These are phyloP conservation scores for Holothuria leucospilota DNA, from an alignment of 53 echinoderm and acorn worm species.

Conservation along the genomic window DNA sequence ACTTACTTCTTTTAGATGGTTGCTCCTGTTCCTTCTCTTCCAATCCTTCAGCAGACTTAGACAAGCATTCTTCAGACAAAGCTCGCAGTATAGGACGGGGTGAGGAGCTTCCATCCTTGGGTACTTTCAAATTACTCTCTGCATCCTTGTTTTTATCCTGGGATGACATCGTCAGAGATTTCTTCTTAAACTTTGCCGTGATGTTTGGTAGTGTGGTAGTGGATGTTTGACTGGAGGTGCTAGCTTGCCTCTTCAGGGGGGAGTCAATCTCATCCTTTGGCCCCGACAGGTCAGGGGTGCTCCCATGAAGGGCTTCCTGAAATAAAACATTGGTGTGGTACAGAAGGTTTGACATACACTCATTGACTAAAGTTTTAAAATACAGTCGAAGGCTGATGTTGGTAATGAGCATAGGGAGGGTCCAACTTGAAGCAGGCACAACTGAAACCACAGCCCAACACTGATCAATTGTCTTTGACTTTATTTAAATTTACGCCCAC, in stretches of 20 bases:
- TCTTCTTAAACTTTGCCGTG: conserved; percentile 25
- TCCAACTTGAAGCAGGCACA: too few relatives aligned
- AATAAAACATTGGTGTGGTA: neutral
- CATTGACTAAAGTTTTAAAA: too few relatives aligned
- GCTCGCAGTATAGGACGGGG: conserved; percentile 15
- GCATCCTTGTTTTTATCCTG: conserved; percentile 11
- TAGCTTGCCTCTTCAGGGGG: conserved; percentile 23
- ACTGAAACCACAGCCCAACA: too few relatives aligned
- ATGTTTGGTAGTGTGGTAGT: neutral
- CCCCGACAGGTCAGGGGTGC: conserved; percentile 12
- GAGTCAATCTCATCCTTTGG: neutral
- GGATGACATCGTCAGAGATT: conserved; percentile 11
- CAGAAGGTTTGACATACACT: too few relatives aligned
- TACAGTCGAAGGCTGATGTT: too few relatives aligned
- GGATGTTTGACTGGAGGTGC: conserved; percentile 21
- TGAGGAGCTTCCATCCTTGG: neutral
- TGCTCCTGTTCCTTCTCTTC: neutral
- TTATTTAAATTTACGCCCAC: too few relatives aligned
- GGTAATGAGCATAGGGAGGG: too few relatives aligned
- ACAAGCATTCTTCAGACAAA: conserved; percentile 34
- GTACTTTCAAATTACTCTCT: neutral
- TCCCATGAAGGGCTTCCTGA: conserved; percentile 35
- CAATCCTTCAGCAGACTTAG: conserved; percentile 5
- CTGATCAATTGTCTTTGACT: too few relatives aligned
- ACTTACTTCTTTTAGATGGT: conserved; percentile 9